Conservation (phyloP, 2,888 invertebrate genomes). For the Calameuta filiformis region DNA sequence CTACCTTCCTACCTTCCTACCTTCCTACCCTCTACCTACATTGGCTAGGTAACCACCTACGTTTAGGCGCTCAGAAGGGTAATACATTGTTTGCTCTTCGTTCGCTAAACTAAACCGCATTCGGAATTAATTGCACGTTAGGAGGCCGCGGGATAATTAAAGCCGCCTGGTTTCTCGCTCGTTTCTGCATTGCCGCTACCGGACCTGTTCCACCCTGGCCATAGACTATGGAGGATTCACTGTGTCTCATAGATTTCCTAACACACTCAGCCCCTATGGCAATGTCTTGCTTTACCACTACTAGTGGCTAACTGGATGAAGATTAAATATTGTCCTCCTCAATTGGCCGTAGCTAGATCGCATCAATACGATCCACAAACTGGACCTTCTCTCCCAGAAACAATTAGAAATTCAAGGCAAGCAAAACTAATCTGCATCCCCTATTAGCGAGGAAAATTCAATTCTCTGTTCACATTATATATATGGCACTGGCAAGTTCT, state of each 20-base stretch:
- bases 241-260: background rate
- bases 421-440: constrained; percentile 27
- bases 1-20: constrained; percentile 18
- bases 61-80: constrained; percentile 51
- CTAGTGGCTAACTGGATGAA: background rate
- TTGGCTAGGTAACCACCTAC: constrained; percentile 47
- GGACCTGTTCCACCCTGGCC: constrained; percentile 38
- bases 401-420: constrained; percentile 33
- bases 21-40: constrained; percentile 29
- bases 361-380: background rate
- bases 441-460: constrained; percentile 23
- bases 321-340: background rate
- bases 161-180: constrained; percentile 50
- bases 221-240: background rate
- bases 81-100: constrained; percentile 61
- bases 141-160: constrained; percentile 58
- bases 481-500: constrained; percentile 3
- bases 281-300: background rate
- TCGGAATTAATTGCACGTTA: constrained; percentile 62
- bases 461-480: constrained; percentile 14
- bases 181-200: constrained; percentile 40
- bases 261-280: background rate
- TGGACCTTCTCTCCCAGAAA: constrained; percentile 25
- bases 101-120: constrained; percentile 62
- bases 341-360: background rate